Evolutionary conservation across 2,113 vertebrate species (phyloP).

Genomic region (Cheirogaleus medius): DNA sequence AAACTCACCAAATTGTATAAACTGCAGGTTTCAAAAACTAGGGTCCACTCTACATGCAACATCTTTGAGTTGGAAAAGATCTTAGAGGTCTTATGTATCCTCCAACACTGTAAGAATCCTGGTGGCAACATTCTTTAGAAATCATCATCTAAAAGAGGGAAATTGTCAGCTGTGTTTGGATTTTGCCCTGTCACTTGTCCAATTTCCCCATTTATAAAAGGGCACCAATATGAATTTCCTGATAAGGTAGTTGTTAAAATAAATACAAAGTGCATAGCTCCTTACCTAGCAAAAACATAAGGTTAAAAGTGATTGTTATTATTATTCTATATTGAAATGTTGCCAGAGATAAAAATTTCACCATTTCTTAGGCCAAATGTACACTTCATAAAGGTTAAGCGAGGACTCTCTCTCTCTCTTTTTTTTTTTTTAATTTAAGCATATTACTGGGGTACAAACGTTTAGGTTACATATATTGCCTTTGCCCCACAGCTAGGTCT

Average conservation of each 20-base stretch:
- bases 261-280: background rate
- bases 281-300: background rate
- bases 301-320: background rate
- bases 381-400: background rate
- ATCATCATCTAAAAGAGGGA: background rate
- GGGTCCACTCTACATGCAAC: background rate
- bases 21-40: background rate
- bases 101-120: background rate
- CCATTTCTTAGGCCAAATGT: background rate
- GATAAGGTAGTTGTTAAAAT: background rate
- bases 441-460: no score
- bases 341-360: conserved; percentile 21
- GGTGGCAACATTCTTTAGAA: background rate
- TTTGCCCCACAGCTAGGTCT: background rate
- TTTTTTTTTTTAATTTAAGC: no score
- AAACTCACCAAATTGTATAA: background rate
- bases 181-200: background rate
- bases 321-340: background rate
- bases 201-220: background rate
- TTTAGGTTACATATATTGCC: no score
- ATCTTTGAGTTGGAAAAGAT: background rate
- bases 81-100: background rate
- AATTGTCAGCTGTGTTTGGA: background rate
- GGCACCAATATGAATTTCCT: background rate
- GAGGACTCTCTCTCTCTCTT: background rate